Base-by-base conservation (phyloP, 2,113 vertebrate genomes). In the Balaenoptera acutorostrata region DNA sequence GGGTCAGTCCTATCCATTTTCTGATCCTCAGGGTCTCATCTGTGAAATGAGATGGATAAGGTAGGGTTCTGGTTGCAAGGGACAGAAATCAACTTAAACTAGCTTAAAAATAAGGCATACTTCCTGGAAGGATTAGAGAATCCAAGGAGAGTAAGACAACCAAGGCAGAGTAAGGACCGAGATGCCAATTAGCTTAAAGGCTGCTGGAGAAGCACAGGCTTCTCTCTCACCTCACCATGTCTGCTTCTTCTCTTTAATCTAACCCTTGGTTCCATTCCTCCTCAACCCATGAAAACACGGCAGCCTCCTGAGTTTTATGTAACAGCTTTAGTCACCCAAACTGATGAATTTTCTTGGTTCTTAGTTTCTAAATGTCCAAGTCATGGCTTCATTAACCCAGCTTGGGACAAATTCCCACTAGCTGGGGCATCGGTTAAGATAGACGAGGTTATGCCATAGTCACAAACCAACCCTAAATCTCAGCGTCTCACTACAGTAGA, bases 1-100 rank as follows among this genome's bases (percentile, higher is more conserved):
- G 2, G 13, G 49, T 15, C 18, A 5, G 1, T 44, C 17, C 71
- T 5, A 18, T 4, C 36, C 5, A 15, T 13, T 25, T 33, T 12
- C 59, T 7, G 25, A 44, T 69, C 25, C 64, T 27, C 2, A 27
- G 23, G 14, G 23, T 61, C 55, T 83, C 8, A 21, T 46, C 31
- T 61, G 25, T 29, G 10, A 59, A 11, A 8, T 36, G 39, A 49
- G 17, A 61, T 4, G 15, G 10, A 0, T 29, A 15, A 36, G 10
- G 20, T 46, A 63, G 78, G 2, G 8, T 31, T 63, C 23, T 31
- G 6, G 25, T 2, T 39, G 78, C 39, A 13, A n/a, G 31, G 41
- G 25, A 36, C 39, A 49, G 78, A 72, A 31, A 23, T 36, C 55
- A 72, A 36, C 4, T 1, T 46, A 36, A 25, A 15, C 15, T 10